Evolutionary conservation across 2,113 vertebrate genomes (phyloP).

Genomic region (Deroptyus accipitrinus): DNA sequence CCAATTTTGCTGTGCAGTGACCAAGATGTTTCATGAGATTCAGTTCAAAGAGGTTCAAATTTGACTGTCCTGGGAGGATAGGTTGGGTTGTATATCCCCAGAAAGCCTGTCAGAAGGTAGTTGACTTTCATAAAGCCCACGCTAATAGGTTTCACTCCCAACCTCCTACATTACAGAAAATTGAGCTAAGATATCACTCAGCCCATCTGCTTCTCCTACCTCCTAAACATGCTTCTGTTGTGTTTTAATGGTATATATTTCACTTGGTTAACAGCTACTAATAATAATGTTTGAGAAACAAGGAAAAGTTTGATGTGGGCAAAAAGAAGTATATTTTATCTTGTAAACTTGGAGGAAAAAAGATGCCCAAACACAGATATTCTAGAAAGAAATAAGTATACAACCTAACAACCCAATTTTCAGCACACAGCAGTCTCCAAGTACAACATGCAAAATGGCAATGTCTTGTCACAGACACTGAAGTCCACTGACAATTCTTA

Average conservation of each 20-base stretch:
- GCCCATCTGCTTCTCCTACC: constrained; percentile 3
- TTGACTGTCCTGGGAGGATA: neutral
- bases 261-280: neutral
- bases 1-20: neutral
- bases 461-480: neutral
- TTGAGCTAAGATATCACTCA: neutral
- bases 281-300: neutral
- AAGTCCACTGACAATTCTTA: neutral
- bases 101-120: constrained; percentile 1
- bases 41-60: neutral
- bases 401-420: neutral
- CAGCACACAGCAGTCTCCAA: neutral
- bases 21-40: neutral
- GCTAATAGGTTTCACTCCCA: neutral
- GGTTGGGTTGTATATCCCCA: neutral
- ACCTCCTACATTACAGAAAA: constrained; percentile 20
- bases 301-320: neutral
- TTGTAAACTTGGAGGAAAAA: neutral
- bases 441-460: neutral
- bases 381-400: neutral
- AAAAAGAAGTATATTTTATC: neutral
- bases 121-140: neutral
- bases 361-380: neutral
- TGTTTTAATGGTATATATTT: neutral
- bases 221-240: neutral